Evolutionary conservation across 2,888 invertebrate species (phyloP).

Genomic region (Ectemnius cavifrons): DNA sequence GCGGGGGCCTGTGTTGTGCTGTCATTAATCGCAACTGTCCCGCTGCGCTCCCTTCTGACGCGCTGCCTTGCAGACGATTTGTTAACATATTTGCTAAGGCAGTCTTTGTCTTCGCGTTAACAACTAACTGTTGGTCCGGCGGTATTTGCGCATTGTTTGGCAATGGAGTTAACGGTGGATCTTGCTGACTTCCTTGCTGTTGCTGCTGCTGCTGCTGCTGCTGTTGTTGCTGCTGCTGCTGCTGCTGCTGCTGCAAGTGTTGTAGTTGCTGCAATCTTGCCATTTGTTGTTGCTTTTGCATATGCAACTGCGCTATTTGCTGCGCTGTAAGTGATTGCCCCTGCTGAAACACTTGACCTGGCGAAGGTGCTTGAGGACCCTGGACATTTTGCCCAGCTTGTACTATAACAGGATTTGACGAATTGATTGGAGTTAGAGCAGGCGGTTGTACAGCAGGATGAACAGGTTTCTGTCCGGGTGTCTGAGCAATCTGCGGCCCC

Average conservation of each 20-base stretch:
- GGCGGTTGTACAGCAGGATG: conserved; percentile 74
- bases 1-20: conserved; percentile 86
- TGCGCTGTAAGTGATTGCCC: conserved; percentile 77
- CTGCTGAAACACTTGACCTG: conserved; percentile 72
- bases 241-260: conserved; percentile 74
- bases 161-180: conserved; percentile 67
- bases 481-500: conserved; percentile 78
- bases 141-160: conserved; percentile 72
- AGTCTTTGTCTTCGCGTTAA: conserved; percentile 95
- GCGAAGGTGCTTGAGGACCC: conserved; percentile 62
- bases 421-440: conserved; percentile 74
- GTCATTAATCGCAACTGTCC: conserved; percentile 86
- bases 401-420: conserved; percentile 68
- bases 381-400: conserved; percentile 66
- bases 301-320: conserved; percentile 78
- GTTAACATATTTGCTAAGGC: conserved; percentile 96
- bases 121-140: conserved; percentile 81
- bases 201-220: conserved; percentile 65
- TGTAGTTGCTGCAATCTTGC: conserved; percentile 68
- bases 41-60: conserved; percentile 78
- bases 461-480: conserved; percentile 72
- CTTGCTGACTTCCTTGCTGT: conserved; percentile 81
- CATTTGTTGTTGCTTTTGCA: conserved; percentile 77
- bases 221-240: conserved; percentile 71
- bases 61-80: conserved; percentile 84